phyloP scores from a whole-genome alignment of 2,797 vertebrate genomes.

The Leucoraja ocellata region DNA sequence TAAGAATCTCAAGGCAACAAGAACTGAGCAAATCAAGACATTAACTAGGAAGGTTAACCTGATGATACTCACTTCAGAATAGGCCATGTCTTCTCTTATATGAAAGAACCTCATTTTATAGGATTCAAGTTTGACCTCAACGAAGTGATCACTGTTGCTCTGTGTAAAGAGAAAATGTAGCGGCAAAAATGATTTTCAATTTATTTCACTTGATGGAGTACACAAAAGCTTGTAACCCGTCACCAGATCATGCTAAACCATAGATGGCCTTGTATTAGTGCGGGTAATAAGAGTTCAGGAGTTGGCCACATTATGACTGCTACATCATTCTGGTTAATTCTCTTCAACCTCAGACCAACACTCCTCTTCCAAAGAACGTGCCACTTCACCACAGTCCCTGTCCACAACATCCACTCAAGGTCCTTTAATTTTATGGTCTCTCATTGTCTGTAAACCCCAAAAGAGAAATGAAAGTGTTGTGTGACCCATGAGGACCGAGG shows the following conservation, averaged over 20 bases:
- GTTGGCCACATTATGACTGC: not conserved
- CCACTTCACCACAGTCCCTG: not conserved
- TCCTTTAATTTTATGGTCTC: not conserved
- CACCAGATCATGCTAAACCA: too few species aligned
- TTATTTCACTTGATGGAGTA: not conserved
- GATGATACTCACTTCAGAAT: slow-evolving; percentile 63
- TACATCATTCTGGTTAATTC: not conserved
- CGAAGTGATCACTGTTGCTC: slow-evolving; percentile 70
- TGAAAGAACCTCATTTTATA: slow-evolving; percentile 80
- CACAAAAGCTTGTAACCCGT: not conserved
- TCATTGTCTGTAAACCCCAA: not conserved
- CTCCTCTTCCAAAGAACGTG: not conserved
- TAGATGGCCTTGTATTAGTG: not conserved
- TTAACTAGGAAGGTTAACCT: not conserved
- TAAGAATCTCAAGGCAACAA: not conserved
- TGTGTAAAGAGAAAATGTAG: slow-evolving; percentile 43
- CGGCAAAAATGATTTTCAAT: not conserved
- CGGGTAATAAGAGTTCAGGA: too few species aligned
- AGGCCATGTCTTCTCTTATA: slow-evolving; percentile 78
- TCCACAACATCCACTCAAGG: not conserved
- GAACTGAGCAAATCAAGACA: not conserved
- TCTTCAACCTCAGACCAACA: not conserved
- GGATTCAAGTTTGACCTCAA: slow-evolving; percentile 82
- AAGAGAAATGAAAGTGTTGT: not conserved
- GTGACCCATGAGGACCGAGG: not conserved